Percentiles rank a stretch among this genome's conserved stretches.
Evolutionary conservation across 1,140 invertebrate genomes (phyloP).

Genomic region (Subanguina moxae): DNA sequence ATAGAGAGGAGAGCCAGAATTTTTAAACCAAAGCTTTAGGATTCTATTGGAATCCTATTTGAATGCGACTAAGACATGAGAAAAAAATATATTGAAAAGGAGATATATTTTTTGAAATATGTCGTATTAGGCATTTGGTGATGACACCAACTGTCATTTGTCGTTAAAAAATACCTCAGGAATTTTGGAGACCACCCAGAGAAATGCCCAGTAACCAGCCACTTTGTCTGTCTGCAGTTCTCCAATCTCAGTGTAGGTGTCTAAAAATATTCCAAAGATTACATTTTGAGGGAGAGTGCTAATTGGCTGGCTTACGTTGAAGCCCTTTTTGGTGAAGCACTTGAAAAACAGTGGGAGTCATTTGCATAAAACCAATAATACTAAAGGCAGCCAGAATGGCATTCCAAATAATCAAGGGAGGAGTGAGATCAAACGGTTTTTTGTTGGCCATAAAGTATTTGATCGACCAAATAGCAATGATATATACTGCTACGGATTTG

Average conservation of each 20-base stretch:
- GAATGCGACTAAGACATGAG: too few relatives aligned
- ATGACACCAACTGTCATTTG: too few relatives aligned
- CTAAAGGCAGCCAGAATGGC: constrained; percentile 40
- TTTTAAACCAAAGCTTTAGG: too few relatives aligned
- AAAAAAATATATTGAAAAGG: too few relatives aligned
- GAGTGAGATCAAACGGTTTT: constrained; percentile 39
- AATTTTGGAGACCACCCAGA: constrained; percentile 52
- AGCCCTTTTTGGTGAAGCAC: constrained; percentile 33
- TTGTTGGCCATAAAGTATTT: constrained; percentile 34
- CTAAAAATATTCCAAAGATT: constrained; percentile 21
- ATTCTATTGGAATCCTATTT: too few relatives aligned
- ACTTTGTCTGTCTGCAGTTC: constrained; percentile 41
- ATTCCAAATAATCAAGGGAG: constrained; percentile 30
- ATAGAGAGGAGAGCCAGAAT: too few relatives aligned
- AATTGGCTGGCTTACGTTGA: constrained; percentile 19
- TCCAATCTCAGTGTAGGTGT: constrained; percentile 45
- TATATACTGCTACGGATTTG: constrained; percentile 70
- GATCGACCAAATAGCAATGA: constrained; percentile 65
- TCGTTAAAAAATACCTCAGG: constrained; percentile 18
- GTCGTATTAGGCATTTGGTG: too few relatives aligned
- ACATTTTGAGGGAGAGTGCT: too few relatives aligned
- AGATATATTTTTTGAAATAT: too few relatives aligned
- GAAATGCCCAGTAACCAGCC: constrained; percentile 44
- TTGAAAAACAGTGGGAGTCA: constrained; percentile 42
- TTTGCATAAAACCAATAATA: constrained; percentile 38